A percentile compares a stretch with the other conserved stretches of the same genome.
Evolutionary conservation across 1,140 invertebrate species (phyloP).

Genomic region (Anoplophora glabripennis): DNA sequence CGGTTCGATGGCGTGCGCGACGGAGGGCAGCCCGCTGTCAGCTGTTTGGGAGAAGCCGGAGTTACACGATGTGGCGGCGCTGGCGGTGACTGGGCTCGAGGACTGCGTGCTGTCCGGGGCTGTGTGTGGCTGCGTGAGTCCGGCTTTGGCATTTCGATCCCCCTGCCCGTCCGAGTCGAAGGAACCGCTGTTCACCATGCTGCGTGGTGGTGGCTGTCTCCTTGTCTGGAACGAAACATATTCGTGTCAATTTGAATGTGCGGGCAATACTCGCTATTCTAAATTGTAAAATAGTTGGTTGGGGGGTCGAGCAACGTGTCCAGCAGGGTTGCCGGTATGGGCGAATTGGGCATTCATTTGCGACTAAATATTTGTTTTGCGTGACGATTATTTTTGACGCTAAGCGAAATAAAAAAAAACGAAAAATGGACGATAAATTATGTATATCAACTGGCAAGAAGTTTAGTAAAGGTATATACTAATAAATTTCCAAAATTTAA

Average conservation of each 20-base stretch:
- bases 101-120: conserved; percentile 23
- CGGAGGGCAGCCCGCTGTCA: conserved; percentile 21
- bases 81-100: conserved; percentile 25
- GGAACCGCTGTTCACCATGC: conserved; percentile 45
- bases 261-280: conserved; percentile 7
- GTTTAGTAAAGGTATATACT: no score
- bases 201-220: conserved; percentile 8
- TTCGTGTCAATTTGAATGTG: conserved; percentile 3
- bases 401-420: no score
- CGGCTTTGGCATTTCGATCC: conserved; percentile 36
- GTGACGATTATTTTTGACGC: no score
- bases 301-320: background rate
- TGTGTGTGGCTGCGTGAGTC: conserved; percentile 28
- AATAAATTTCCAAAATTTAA: no score
- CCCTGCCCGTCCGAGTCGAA: conserved; percentile 35
- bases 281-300: conserved; percentile 1
- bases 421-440: no score
- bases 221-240: background rate
- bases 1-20: conserved; percentile 25
- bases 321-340: no score
- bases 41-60: conserved; percentile 29
- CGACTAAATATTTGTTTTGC: no score
- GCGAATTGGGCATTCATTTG: no score
- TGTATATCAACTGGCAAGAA: no score
- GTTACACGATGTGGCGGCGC: conserved; percentile 24